Evolutionary conservation across 1,140 invertebrate species (phyloP).

Genomic region (Coptotermes formosanus): DNA sequence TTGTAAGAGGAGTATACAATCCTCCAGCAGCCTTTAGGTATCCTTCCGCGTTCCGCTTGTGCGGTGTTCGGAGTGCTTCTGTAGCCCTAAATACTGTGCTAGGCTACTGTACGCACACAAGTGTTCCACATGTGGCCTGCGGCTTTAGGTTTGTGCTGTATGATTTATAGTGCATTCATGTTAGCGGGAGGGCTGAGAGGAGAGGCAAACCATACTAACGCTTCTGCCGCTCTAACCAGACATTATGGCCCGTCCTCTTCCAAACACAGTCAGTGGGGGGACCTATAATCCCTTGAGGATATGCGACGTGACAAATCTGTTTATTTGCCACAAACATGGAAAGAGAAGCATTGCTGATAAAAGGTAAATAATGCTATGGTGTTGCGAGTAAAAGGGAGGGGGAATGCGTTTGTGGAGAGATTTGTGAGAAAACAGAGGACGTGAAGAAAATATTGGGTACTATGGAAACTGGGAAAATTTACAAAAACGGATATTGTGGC

Average conservation of each 20-base stretch:
- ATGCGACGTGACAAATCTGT: background rate
- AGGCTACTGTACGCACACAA: background rate
- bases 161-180: background rate
- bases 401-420: background rate
- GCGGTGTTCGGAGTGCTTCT: background rate
- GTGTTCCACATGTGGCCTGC: background rate
- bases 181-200: background rate
- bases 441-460: background rate
- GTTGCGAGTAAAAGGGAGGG: background rate
- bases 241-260: background rate
- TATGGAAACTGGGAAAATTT: background rate
- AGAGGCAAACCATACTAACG: background rate
- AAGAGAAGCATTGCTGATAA: slow-evolving; percentile 1
- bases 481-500: background rate
- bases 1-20: too few relatives aligned
- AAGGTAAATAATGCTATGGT: background rate
- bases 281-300: background rate
- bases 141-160: background rate
- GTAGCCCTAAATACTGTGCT: background rate
- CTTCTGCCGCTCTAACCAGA: background rate
- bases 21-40: too few relatives aligned
- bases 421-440: background rate
- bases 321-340: slow-evolving; percentile 12
- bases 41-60: background rate
- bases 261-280: background rate